Percentiles rank a stretch among this genome's conserved stretches.
Evolutionary conservation across 1,140 invertebrate species (phyloP).

Genomic region (Diorhabda sublineata): DNA sequence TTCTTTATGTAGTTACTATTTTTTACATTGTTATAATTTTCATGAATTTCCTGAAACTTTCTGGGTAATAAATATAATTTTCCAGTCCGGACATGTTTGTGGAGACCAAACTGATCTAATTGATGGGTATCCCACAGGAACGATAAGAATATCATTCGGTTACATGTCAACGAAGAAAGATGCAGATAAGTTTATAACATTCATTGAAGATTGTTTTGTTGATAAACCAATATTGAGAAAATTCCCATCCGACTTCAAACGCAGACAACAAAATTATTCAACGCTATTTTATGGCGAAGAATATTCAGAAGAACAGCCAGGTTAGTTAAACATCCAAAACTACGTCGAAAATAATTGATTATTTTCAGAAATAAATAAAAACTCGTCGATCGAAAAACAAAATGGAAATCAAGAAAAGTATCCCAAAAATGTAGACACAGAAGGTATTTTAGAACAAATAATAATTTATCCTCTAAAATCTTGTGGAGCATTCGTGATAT

Average conservation of each 20-base stretch:
- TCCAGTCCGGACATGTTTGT: slow-evolving; percentile 83
- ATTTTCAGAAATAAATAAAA: background rate
- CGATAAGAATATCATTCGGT: slow-evolving; percentile 90
- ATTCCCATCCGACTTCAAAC: slow-evolving; percentile 7
- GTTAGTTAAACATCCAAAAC: background rate
- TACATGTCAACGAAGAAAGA: slow-evolving; percentile 78
- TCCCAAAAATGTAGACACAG: background rate
- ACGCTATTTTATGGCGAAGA: slow-evolving; percentile 6
- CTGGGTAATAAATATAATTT: slow-evolving; percentile 17
- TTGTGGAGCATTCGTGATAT: slow-evolving; percentile 72
- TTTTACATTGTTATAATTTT: too few relatives aligned
- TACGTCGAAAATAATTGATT: slow-evolving; percentile 1
- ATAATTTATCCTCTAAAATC: slow-evolving; percentile 94
- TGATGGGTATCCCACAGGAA: slow-evolving; percentile 87
- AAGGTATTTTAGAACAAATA: slow-evolving; percentile 55
- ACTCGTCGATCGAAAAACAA: too few relatives aligned
- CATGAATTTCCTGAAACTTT: too few relatives aligned
- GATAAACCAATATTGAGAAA: slow-evolving; percentile 34
- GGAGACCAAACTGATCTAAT: slow-evolving; percentile 86
- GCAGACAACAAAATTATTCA: background rate
- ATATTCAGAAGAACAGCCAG: background rate
- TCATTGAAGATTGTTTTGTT: slow-evolving; percentile 71
- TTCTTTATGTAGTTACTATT: too few relatives aligned
- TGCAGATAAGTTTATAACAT: slow-evolving; percentile 65
- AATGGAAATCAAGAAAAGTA: too few relatives aligned